phyloP scores from a whole-genome alignment of 1,140 invertebrate genomes.

The Meloidogyne exigua region DNA sequence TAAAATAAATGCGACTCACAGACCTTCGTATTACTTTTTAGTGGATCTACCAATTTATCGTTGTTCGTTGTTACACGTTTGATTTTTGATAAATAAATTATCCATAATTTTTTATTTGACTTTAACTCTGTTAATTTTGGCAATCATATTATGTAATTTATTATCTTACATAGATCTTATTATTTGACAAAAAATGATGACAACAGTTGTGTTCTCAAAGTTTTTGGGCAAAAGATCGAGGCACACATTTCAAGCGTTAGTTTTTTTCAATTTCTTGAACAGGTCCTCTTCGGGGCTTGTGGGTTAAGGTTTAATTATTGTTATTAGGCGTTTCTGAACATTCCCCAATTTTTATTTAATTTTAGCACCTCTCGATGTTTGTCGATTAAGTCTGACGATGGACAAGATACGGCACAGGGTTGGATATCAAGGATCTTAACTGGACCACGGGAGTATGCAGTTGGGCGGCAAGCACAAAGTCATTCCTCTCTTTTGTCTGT shows the following conservation, averaged over 20 bases:
- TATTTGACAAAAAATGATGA: background rate
- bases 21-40: background rate
- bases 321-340: too few species aligned
- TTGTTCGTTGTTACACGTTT: background rate
- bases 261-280: background rate
- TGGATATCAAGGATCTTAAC: conserved; percentile 49
- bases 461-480: conserved; percentile 55
- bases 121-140: background rate
- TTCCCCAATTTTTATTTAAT: background rate
- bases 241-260: background rate
- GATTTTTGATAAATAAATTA: background rate
- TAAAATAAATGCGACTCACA: too few species aligned
- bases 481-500: conserved; percentile 58
- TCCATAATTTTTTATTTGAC: background rate
- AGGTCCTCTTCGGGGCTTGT: too few species aligned
- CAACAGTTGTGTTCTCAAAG: background rate
- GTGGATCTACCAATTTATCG: background rate
- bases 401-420: conserved; percentile 14
- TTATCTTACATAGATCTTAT: too few species aligned
- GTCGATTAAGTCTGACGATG: background rate
- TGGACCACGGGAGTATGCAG: conserved; percentile 45
- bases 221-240: background rate
- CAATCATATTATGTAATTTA: background rate
- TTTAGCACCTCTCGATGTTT: background rate
- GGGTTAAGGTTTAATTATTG: too few species aligned